phyloP scores from a whole-genome alignment of 2,888 invertebrate genomes.

The Leucoma salicis region DNA sequence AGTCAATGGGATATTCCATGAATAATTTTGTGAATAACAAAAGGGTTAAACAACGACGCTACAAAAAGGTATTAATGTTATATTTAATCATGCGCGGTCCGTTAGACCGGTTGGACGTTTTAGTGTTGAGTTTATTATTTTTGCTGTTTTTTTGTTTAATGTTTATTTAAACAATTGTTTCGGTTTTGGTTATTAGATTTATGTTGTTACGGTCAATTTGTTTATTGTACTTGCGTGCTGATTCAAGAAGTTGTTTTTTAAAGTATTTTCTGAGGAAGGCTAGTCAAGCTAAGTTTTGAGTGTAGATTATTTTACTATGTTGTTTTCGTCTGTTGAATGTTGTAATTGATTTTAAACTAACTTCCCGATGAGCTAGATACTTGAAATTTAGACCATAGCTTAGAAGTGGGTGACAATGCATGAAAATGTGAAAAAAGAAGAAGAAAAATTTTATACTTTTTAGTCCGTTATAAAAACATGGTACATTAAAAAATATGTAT shows the following conservation, averaged over 20 bases:
- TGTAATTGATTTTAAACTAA: too few species aligned
- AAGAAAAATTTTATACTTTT: too few species aligned
- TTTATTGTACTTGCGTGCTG: background rate
- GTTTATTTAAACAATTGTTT: conserved; percentile 35
- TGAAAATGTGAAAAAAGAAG: too few species aligned
- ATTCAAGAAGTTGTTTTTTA: background rate
- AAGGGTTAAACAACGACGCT: conserved; percentile 72
- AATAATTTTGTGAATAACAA: conserved; percentile 62
- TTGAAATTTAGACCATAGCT: too few species aligned
- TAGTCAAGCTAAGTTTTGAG: too few species aligned
- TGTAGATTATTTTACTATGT: too few species aligned
- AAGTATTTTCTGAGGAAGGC: too few species aligned
- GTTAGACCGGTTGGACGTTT: conserved; percentile 64
- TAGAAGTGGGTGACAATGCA: too few species aligned
- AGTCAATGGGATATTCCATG: conserved; percentile 69
- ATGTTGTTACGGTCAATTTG: conserved; percentile 31
- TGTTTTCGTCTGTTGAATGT: too few species aligned
- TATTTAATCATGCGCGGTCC: conserved; percentile 64
- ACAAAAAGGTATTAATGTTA: conserved; percentile 70
- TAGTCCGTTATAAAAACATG: too few species aligned
- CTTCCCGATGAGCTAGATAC: too few species aligned
- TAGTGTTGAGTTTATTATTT: conserved; percentile 38
- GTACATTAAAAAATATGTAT: too few species aligned
- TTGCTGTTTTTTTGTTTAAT: conserved; percentile 13
- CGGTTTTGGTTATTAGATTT: conserved; percentile 41